These are phyloP conservation scores for Diarsia mendica DNA, from an alignment of 2,888 invertebrate genomes.

Conservation along the genomic window DNA sequence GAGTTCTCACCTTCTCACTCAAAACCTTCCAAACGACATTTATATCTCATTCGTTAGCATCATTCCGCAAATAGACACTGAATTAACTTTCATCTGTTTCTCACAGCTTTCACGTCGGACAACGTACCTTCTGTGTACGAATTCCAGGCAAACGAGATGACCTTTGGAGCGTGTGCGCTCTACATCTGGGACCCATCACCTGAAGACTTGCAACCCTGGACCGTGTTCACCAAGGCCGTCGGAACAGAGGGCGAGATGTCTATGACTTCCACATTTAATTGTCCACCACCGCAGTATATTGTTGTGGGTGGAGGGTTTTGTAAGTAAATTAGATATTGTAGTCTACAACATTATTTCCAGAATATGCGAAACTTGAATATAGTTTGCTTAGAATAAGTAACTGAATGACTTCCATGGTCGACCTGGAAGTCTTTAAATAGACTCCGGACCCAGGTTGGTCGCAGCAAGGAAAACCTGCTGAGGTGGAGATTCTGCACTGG, in stretches of 20 bases:
- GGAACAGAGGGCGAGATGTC: constrained; percentile 74
- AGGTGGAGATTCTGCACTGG: too few species aligned
- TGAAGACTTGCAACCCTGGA: constrained; percentile 80
- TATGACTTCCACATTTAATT: constrained; percentile 44
- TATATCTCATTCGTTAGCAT: neutral
- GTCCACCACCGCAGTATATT: constrained; percentile 4
- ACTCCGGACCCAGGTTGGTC: too few species aligned
- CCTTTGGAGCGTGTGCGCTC: constrained; percentile 71
- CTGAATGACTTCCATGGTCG: too few species aligned
- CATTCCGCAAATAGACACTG: neutral
- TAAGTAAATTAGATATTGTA: constrained; percentile 11
- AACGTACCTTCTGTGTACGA: constrained; percentile 69
- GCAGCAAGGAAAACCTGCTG: too few species aligned
- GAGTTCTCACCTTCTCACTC: too few species aligned
- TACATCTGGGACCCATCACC: constrained; percentile 63
- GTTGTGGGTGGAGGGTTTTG: neutral
- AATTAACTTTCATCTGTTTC: neutral
- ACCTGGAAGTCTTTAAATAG: too few species aligned
- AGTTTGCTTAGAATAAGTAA: too few species aligned
- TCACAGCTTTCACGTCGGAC: constrained; percentile 77
- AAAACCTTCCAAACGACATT: neutral
- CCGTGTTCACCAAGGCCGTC: constrained; percentile 74
- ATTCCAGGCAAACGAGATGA: constrained; percentile 42
- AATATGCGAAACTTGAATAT: too few species aligned
- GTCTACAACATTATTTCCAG: too few species aligned